phyloP scores from a whole-genome alignment of 1,140 invertebrate species.

The Bombus confusus region DNA sequence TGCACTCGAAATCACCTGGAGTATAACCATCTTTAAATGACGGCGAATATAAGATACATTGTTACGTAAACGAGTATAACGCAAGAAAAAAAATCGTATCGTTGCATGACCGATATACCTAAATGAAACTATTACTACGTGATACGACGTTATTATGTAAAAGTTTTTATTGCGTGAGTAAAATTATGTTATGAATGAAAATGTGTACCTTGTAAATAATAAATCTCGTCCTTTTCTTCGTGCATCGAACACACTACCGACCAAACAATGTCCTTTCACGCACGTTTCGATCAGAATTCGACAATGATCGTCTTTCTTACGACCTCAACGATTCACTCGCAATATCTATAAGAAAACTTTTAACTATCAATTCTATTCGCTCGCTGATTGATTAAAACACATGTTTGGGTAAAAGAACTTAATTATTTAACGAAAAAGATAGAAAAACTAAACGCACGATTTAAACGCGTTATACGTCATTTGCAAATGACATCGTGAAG shows the following conservation, averaged over 20 bases:
- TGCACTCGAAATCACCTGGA: slow-evolving; percentile 10
- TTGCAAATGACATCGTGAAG: background rate
- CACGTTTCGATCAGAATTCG: background rate
- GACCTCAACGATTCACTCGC: background rate
- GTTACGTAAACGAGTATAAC: slow-evolving; percentile 48
- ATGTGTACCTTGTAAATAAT: slow-evolving; percentile 62
- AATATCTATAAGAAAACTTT: background rate
- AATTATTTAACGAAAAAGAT: background rate
- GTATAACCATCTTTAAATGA: slow-evolving; percentile 35
- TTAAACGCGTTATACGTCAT: background rate
- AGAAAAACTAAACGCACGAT: background rate
- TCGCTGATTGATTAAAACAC: background rate
- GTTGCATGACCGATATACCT: slow-evolving; percentile 65
- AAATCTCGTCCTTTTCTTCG: slow-evolving; percentile 64
- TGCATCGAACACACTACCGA: slow-evolving; percentile 38
- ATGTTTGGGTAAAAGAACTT: background rate
- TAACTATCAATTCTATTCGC: no score
- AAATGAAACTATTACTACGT: slow-evolving; percentile 62
- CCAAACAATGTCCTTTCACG: background rate
- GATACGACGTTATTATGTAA: slow-evolving; percentile 68
- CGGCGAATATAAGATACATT: slow-evolving; percentile 43
- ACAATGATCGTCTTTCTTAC: background rate
- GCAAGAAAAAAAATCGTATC: slow-evolving; percentile 37
- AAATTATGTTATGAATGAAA: slow-evolving; percentile 68
- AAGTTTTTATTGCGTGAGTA: slow-evolving; percentile 71